Evolutionary conservation across 1,140 invertebrate genomes (phyloP).

Genomic region (Bombus fervidus): DNA sequence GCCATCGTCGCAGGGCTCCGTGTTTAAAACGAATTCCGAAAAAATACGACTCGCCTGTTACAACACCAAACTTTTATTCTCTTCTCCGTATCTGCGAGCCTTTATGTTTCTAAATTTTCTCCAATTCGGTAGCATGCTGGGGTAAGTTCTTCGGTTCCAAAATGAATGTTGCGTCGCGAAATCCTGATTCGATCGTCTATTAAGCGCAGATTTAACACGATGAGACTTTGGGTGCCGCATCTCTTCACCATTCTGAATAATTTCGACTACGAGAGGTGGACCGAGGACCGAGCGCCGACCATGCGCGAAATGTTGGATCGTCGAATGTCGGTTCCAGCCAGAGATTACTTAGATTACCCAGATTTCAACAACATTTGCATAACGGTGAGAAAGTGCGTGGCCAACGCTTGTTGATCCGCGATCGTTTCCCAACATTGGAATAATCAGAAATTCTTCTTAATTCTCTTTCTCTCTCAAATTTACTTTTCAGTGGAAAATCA

Average conservation of each 20-base stretch:
- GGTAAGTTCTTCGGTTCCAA: conserved; percentile 66
- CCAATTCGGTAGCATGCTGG: conserved; percentile 79
- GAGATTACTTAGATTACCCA: conserved; percentile 35
- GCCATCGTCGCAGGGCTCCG: conserved; percentile 45
- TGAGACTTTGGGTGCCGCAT: conserved; percentile 81
- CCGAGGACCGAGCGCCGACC: conserved; percentile 67
- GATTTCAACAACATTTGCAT: conserved; percentile 40
- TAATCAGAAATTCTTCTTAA: not conserved
- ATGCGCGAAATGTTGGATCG: conserved; percentile 78
- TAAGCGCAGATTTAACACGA: conserved; percentile 75
- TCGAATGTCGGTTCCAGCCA: conserved; percentile 31
- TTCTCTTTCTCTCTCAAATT: not conserved
- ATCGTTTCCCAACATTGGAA: not conserved
- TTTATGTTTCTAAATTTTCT: conserved; percentile 72
- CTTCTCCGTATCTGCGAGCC: conserved; percentile 66
- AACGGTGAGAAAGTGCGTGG: not conserved
- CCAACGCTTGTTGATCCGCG: not conserved
- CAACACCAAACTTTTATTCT: conserved; percentile 72
- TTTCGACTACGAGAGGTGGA: conserved; percentile 70
- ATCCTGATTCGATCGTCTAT: too few relatives aligned
- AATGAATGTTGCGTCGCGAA: not conserved
- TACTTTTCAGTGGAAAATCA: conserved; percentile 74
- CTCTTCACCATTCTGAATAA: conserved; percentile 79
- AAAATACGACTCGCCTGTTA: conserved; percentile 67
- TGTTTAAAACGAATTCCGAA: conserved; percentile 56